Evolutionary conservation across 2,888 invertebrate species (phyloP).

Genomic region (Mesoligia furuncula): DNA sequence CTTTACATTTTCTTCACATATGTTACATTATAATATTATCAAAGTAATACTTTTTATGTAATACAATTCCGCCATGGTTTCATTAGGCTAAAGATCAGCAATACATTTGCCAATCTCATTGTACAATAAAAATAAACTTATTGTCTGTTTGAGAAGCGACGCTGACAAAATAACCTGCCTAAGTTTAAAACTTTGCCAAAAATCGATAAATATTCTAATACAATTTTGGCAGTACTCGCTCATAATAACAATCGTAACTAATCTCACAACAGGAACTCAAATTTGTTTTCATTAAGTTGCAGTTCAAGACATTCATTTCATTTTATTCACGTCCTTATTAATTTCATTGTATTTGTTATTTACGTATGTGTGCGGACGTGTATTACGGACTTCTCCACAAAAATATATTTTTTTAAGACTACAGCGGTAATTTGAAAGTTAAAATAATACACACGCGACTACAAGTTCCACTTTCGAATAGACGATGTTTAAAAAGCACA

Average conservation of each 20-base stretch:
- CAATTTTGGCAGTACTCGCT: conserved; percentile 52
- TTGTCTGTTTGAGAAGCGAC: conserved; percentile 62
- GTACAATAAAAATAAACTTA: conserved; percentile 57
- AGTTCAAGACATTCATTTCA: conserved; percentile 29
- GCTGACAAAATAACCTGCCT: conserved; percentile 51
- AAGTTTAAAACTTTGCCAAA: conserved; percentile 51
- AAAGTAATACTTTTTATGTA: conserved; percentile 86
- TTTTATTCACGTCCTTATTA: conserved; percentile 33
- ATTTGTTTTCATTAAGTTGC: conserved; percentile 29
- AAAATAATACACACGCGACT: conserved; percentile 49
- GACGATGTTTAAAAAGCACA: conserved; percentile 68
- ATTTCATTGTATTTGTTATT: conserved; percentile 43
- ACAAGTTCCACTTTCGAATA: conserved; percentile 54
- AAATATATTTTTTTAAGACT: conserved; percentile 39
- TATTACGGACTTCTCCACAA: conserved; percentile 25
- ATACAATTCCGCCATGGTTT: conserved; percentile 75
- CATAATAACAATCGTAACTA: conserved; percentile 42
- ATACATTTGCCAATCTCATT: conserved; percentile 40
- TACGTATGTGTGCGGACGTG: conserved; percentile 43
- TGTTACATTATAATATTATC: conserved; percentile 70
- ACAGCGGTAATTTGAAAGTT: conserved; percentile 30
- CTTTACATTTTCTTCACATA: conserved; percentile 73
- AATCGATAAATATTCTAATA: conserved; percentile 32
- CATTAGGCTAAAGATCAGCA: conserved; percentile 52
- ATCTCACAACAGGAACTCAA: conserved; percentile 48